phyloP scores from a whole-genome alignment of 2,888 invertebrate species.

The Nephrotoma appendiculata region DNA sequence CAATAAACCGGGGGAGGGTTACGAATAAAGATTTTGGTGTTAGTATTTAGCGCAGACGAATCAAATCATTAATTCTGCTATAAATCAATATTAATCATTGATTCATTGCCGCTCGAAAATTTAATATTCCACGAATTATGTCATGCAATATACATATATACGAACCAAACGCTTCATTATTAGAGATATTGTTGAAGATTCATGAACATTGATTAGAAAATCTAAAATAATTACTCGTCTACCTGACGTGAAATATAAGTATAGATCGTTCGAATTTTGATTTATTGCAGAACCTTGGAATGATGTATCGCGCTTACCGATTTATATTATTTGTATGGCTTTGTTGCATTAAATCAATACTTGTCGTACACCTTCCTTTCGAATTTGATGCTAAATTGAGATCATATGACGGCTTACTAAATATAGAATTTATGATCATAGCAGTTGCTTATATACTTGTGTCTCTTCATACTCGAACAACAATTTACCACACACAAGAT shows the following conservation, averaged over 20 bases:
- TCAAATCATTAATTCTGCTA: neutral
- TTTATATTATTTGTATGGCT: neutral
- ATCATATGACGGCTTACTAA: neutral
- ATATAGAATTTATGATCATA: neutral
- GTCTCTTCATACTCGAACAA: neutral
- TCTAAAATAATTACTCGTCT: neutral
- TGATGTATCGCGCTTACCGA: neutral
- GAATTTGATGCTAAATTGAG: neutral
- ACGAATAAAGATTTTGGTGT: no score
- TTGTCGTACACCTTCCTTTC: neutral
- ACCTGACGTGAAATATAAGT: neutral
- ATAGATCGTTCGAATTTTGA: neutral
- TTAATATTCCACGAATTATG: neutral
- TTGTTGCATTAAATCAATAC: neutral
- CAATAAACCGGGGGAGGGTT: neutral
- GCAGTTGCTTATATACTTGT: neutral
- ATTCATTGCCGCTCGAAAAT: neutral
- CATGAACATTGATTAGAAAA: neutral
- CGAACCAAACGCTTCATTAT: neutral
- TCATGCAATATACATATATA: neutral
- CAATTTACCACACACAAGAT: neutral
- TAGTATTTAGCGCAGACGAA: neutral
- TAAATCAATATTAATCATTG: neutral
- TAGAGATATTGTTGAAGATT: neutral
- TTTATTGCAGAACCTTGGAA: neutral